Evolutionary conservation across 2,888 invertebrate species (phyloP).

Genomic region (Coleophora flavipennella): DNA sequence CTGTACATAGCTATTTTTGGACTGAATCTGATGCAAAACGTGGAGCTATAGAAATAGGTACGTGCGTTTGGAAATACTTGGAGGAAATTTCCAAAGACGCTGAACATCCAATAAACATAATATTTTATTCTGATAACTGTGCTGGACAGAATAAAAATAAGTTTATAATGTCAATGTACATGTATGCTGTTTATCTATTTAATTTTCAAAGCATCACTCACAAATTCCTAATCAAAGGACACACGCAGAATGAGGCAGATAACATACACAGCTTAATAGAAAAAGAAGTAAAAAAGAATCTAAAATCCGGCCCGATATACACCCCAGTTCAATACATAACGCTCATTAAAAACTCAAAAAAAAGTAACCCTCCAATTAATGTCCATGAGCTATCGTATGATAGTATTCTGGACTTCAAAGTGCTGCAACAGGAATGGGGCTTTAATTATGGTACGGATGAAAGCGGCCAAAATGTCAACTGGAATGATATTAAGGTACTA

Average conservation of each 20-base stretch:
- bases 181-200: constrained; percentile 14
- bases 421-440: too few relatives aligned
- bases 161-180: constrained; percentile 24
- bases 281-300: too few relatives aligned
- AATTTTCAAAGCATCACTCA: constrained; percentile 25
- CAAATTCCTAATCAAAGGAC: constrained; percentile 29
- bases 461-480: too few relatives aligned
- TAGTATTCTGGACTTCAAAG: too few relatives aligned
- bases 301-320: constrained; percentile 25
- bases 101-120: constrained; percentile 11
- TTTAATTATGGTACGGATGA: too few relatives aligned
- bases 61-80: constrained; percentile 10
- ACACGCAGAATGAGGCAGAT: constrained; percentile 33
- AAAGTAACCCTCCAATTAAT: constrained; percentile 4
- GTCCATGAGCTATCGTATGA: too few relatives aligned
- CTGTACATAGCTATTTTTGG: constrained; percentile 21
- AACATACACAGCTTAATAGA: constrained; percentile 29
- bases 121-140: constrained; percentile 28
- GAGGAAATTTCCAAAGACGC: constrained; percentile 3
- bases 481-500: too few relatives aligned
- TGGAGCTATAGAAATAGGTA: too few relatives aligned
- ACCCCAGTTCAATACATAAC: constrained; percentile 14
- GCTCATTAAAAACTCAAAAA: constrained; percentile 10
- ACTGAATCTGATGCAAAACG: too few relatives aligned
- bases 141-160: too few relatives aligned